Evolutionary conservation across 2,888 invertebrate species (phyloP).

Genomic region (Mesorhabditis spiculigera): DNA sequence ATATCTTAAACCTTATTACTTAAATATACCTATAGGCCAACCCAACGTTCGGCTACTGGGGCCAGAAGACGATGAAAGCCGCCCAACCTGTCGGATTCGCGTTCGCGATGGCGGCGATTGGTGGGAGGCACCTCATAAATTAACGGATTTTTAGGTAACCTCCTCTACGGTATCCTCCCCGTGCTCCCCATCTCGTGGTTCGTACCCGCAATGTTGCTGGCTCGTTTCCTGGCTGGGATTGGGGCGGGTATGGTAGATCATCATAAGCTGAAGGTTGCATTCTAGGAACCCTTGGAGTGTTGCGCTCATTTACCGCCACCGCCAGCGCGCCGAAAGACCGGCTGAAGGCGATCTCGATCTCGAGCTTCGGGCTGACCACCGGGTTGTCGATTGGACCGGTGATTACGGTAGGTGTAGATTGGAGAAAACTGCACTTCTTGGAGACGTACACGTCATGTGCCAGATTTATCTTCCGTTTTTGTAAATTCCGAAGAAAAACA

Average conservation of each 20-base stretch:
- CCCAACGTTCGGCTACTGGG: slow-evolving; percentile 10
- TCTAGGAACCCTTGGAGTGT: slow-evolving; percentile 26
- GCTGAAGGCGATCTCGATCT: slow-evolving; percentile 31
- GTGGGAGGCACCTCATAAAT: too few species aligned
- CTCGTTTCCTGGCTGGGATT: slow-evolving; percentile 27
- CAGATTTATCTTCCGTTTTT: too few species aligned
- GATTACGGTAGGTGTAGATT: slow-evolving; percentile 21
- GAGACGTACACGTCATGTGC: too few species aligned
- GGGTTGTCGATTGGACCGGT: slow-evolving; percentile 37
- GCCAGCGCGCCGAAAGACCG: slow-evolving; percentile 36
- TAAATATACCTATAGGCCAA: background rate
- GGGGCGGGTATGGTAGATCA: slow-evolving; percentile 17
- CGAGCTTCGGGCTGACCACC: slow-evolving; percentile 29
- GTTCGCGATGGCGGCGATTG: slow-evolving; percentile 7
- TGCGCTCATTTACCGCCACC: slow-evolving; percentile 30
- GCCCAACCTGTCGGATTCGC: slow-evolving; percentile 7
- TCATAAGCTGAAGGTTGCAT: background rate
- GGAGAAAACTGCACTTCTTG: too few species aligned
- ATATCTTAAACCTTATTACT: background rate
- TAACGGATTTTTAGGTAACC: slow-evolving; percentile 25
- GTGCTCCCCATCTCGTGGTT: slow-evolving; percentile 16
- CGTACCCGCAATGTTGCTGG: slow-evolving; percentile 23
- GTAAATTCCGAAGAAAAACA: too few species aligned
- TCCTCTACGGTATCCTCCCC: slow-evolving; percentile 27
- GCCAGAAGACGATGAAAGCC: slow-evolving; percentile 11